Conservation (phyloP, 1,140 invertebrate species). For the Thaumetopoea pityocampa region DNA sequence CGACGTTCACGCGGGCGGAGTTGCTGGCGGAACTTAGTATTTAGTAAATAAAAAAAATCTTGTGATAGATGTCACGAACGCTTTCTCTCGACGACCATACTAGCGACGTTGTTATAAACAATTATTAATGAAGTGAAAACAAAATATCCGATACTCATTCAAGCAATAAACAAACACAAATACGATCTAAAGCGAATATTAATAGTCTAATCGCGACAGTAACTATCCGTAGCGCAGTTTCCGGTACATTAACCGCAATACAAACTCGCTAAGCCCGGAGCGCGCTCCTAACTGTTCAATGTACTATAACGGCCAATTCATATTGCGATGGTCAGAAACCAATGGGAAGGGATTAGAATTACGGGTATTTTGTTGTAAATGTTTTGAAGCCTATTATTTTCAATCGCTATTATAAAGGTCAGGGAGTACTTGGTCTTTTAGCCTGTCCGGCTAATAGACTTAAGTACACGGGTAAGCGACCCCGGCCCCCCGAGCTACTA, state of each 20-base stretch:
- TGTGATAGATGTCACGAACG: too few species aligned
- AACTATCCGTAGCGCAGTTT: slow-evolving; percentile 10
- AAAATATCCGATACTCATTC: neutral
- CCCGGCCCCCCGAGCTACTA: too few species aligned
- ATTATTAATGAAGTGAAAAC: neutral
- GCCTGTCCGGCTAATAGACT: too few species aligned
- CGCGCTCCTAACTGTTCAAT: slow-evolving; percentile 12
- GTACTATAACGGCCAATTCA: slow-evolving; percentile 12
- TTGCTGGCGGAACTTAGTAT: too few species aligned
- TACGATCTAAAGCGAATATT: slow-evolving; percentile 10
- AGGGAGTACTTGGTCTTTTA: too few species aligned
- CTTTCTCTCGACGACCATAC: too few species aligned
- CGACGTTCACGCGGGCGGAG: too few species aligned
- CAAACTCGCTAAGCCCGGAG: slow-evolving; percentile 11
- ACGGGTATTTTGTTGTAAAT: too few species aligned
- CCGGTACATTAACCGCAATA: slow-evolving; percentile 10
- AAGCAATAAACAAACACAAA: neutral
- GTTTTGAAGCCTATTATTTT: too few species aligned
- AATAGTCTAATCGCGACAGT: slow-evolving; percentile 14
- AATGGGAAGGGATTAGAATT: slow-evolving; percentile 1
- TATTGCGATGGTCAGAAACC: slow-evolving; percentile 15
- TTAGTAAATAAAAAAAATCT: too few species aligned
- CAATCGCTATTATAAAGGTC: too few species aligned
- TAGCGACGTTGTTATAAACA: neutral
- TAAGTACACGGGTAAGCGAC: too few species aligned